These are phyloP conservation scores for Lepidurus couesii DNA, from an alignment of 1,140 invertebrate genomes.

Conservation along the genomic window DNA sequence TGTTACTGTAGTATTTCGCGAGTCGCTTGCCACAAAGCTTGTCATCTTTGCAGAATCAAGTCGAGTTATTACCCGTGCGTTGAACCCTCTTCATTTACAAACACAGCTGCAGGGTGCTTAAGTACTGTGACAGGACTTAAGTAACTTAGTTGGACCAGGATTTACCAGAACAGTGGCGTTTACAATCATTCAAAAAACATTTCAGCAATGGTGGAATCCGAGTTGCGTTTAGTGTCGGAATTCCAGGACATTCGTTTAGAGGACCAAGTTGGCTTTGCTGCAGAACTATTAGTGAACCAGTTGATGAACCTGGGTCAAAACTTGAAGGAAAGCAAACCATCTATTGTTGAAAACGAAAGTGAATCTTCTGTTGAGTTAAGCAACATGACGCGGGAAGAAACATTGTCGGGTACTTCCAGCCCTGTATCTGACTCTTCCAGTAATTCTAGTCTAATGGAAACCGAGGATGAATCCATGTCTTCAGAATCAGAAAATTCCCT, in stretches of 20 bases:
- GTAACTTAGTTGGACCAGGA: not conserved
- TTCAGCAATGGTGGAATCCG: not conserved
- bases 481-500: not conserved
- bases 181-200: not conserved
- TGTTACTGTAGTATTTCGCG: conserved; percentile 2
- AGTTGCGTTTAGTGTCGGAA: conserved; percentile 16
- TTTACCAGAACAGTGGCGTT: not conserved
- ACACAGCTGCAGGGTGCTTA: not conserved
- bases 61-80: conserved; percentile 9
- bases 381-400: not conserved
- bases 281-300: not conserved
- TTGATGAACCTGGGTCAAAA: not conserved
- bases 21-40: not conserved
- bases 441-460: conserved; percentile 2
- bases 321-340: not conserved
- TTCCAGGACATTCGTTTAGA: not conserved
- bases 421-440: not conserved
- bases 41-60: conserved; percentile 6
- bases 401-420: not conserved
- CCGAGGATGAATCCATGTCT: not conserved
- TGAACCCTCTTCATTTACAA: not conserved
- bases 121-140: not conserved
- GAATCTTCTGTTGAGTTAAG: not conserved
- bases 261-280: not conserved
- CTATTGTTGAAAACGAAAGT: not conserved